Evolutionary conservation across 2,888 invertebrate genomes (phyloP).

Genomic region (Taenaris catops): DNA sequence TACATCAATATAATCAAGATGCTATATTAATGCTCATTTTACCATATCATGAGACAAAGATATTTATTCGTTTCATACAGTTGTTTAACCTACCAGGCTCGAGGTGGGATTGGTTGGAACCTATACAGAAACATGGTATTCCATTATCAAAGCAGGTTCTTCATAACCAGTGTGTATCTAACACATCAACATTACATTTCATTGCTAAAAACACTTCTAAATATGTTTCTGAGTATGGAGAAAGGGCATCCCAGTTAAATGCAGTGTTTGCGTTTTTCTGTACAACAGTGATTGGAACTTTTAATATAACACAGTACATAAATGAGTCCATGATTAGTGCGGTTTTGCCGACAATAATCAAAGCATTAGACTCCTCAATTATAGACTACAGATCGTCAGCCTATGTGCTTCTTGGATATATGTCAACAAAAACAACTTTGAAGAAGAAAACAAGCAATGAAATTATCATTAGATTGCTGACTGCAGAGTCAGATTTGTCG

Average conservation of each 20-base stretch:
- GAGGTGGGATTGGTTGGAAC: constrained; percentile 88
- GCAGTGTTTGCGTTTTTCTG: constrained; percentile 91
- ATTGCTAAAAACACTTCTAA: constrained; percentile 46
- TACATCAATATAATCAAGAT: constrained; percentile 93
- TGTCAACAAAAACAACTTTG: constrained; percentile 83
- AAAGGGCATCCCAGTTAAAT: constrained; percentile 80
- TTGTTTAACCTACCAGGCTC: constrained; percentile 82
- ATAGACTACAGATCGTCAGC: constrained; percentile 86
- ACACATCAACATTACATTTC: constrained; percentile 50
- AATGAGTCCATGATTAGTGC: constrained; percentile 83
- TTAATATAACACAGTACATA: constrained; percentile 77
- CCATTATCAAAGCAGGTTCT: constrained; percentile 86
- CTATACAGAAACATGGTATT: constrained; percentile 86
- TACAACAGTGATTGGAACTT: constrained; percentile 85
- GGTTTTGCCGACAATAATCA: constrained; percentile 85
- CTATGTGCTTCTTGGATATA: constrained; percentile 86
- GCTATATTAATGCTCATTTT: constrained; percentile 89
- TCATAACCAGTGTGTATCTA: constrained; percentile 84
- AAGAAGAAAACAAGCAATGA: constrained; percentile 82
- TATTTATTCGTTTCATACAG: constrained; percentile 91
- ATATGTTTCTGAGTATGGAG: constrained; percentile 79
- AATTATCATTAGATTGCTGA: constrained; percentile 68
- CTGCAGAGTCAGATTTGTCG: constrained; percentile 53
- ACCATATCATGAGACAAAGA: constrained; percentile 95
- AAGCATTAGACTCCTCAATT: constrained; percentile 84